Base-by-base conservation (phyloP, 2,113 vertebrate species). In the Eudyptes chrysolophus region DNA sequence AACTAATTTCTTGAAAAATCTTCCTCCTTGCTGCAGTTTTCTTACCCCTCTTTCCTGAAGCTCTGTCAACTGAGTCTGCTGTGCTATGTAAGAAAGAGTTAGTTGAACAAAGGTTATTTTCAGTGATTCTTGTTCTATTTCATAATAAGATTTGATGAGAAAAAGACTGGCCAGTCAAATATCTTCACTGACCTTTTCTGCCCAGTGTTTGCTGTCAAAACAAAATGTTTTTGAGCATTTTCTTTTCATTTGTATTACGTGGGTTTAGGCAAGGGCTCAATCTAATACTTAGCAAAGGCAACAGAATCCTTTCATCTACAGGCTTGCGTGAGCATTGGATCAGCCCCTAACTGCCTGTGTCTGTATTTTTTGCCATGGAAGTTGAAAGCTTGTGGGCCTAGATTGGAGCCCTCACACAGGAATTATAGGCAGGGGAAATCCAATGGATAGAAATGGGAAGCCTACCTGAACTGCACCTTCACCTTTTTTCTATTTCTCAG, bases 1-100 rank as follows among this genome's bases (percentile, higher is more conserved):
- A 87, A 94, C 72, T 58, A 75, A 89, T 84, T 87, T 95, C 6
- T 68, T 92, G 68, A 84, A 64, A 94, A 82, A 49, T 89, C 51
- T 86, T 91, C 32, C 29, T 89, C 29, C 20, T 60, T 49, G 14
- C 44, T 90, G 36, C 42, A 91, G 48, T 81, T 80, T 66, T 87
- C 74, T 84, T 87, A 44, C 61, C 36, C 27, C 29, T 78, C 46
- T 74, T 84, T 65, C 32, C 68, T 46, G 46, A 49, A 40, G 26
- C 15, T 51, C 64, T 84, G 62, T 87, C 85, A 61, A 25, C 42
- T 3, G 4, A 81, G 48, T 72, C 44, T 93, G 48, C 40, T 87
- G 58, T 78, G 54, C 62, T 70, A 8, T 66, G 6, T 49, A 69
- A 75, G 60, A 72, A 90, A 71, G 34, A 55, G 14, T 10, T 44